Evolutionary conservation across 2,888 invertebrate genomes (phyloP).

Genomic region (Zele albiditarsus): DNA sequence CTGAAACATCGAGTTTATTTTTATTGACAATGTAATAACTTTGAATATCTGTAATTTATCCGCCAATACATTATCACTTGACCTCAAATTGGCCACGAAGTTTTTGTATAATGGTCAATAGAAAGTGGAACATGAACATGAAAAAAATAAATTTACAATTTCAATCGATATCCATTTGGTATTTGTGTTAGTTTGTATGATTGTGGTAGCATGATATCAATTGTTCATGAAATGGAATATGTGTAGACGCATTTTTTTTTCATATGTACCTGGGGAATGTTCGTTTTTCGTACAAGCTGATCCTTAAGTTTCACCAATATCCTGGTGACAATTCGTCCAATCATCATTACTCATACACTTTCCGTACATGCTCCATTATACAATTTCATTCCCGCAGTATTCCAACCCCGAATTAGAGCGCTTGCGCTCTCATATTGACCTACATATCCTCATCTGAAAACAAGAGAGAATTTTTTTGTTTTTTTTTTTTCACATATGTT

Average conservation of each 20-base stretch:
- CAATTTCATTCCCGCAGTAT: background rate
- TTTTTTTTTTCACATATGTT: too few species aligned
- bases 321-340: constrained; percentile 34
- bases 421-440: constrained; percentile 49
- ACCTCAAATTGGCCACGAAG: background rate
- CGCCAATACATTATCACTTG: background rate
- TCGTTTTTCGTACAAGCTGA: constrained; percentile 13
- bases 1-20: constrained; percentile 16
- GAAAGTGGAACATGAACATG: background rate
- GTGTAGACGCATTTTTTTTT: background rate
- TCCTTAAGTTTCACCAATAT: constrained; percentile 30
- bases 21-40: background rate
- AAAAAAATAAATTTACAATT: background rate
- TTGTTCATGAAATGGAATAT: background rate
- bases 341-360: constrained; percentile 33
- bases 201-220: background rate
- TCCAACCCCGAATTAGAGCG: constrained; percentile 32
- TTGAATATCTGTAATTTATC: background rate
- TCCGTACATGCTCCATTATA: background rate
- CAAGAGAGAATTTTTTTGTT: constrained; percentile 9
- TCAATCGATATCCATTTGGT: background rate
- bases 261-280: background rate
- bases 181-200: background rate
- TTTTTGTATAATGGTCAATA: background rate
- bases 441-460: constrained; percentile 9